A percentile compares a stretch with the other conserved stretches of the same genome.
Conservation (phyloP, 2,888 invertebrate genomes). For the Prosapia bicincta region DNA sequence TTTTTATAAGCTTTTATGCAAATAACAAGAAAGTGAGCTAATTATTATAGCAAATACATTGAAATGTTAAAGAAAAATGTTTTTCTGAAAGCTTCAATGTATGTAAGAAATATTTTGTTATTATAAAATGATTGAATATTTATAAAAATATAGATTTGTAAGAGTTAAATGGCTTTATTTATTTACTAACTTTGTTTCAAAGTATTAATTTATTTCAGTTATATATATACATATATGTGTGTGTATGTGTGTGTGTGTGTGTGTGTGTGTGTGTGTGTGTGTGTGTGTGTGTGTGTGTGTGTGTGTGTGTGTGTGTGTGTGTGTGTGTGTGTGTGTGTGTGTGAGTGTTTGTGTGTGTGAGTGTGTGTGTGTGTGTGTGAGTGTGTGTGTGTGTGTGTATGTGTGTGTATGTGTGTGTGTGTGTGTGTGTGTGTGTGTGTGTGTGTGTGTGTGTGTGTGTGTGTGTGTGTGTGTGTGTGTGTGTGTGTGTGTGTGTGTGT, state of each 20-base stretch:
- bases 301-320: background rate
- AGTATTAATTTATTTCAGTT: too few species aligned
- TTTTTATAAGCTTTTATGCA: too few species aligned
- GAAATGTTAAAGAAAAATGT: too few species aligned
- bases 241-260: background rate
- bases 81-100: too few species aligned
- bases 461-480: background rate
- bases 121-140: too few species aligned
- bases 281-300: background rate
- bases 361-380: background rate
- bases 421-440: background rate
- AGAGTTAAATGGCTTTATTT: too few species aligned
- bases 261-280: background rate
- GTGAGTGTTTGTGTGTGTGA: background rate
- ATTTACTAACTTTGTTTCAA: too few species aligned
- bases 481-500: background rate
- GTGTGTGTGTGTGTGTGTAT: background rate
- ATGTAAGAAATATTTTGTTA: too few species aligned
- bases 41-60: too few species aligned
- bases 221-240: background rate
- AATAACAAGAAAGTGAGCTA: too few species aligned
- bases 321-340: background rate
- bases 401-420: background rate
- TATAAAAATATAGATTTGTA: too few species aligned
- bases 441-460: background rate